Evolutionary conservation across 2,797 vertebrate genomes (phyloP).

Genomic region (Lagorchestes hirsutus): DNA sequence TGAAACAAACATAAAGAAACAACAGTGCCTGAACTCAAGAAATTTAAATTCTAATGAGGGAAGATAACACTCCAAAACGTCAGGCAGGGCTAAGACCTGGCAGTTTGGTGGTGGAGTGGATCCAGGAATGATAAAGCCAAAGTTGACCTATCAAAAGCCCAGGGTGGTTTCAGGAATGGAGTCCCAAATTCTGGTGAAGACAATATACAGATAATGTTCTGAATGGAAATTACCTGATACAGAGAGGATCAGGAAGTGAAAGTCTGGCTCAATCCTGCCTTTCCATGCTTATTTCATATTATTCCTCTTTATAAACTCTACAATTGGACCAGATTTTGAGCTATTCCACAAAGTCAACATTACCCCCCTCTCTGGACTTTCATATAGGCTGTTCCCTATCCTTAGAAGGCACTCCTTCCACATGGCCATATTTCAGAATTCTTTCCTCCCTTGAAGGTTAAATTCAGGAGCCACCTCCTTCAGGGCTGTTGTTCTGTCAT

Average conservation of each 20-base stretch:
- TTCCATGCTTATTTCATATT: neutral
- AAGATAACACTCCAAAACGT: neutral
- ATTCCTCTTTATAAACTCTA: neutral
- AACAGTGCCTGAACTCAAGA: neutral
- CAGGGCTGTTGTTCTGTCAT: neutral
- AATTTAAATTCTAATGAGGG: neutral
- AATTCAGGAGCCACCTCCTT: neutral
- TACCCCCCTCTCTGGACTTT: neutral
- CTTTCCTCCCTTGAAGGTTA: neutral
- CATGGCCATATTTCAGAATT: neutral
- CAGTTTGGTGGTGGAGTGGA: neutral
- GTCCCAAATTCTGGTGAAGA: neutral
- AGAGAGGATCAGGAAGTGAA: neutral
- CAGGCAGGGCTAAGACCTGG: neutral
- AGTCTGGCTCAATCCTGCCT: neutral
- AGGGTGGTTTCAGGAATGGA: neutral
- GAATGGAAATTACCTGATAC: neutral
- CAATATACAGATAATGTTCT: neutral
- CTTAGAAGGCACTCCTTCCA: neutral
- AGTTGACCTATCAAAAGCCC: neutral
- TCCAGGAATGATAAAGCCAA: neutral
- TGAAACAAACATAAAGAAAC: neutral
- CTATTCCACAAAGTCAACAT: neutral
- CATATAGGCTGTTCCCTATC: neutral
- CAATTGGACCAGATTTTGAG: neutral